Base-by-base conservation (phyloP, 2,888 invertebrate genomes). In the Megalurothrips usitatus region DNA sequence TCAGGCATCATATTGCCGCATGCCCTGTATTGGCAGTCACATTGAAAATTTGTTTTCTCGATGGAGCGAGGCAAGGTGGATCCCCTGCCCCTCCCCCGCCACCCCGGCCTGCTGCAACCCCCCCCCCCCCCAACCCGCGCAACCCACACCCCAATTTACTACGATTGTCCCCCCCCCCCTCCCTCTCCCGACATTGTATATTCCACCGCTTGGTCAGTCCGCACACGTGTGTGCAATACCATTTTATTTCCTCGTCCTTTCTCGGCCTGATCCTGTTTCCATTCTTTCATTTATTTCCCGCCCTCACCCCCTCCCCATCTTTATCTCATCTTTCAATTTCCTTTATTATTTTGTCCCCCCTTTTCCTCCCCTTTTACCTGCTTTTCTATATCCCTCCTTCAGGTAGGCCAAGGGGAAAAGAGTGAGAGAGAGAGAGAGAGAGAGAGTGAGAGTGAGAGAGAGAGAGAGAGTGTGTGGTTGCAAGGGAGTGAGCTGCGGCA, bases 191-290 rank as follows among this genome's bases (percentile, higher is more conserved):
- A 43, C 34, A 52, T 19, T 58, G 58, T 58, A 58, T 58, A 58
- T 58, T 58, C 58, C 19, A 19, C 58, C 58, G 58, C 58, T 58
- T 58, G 58, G 58, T 58, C 58, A 58, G 58, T 58, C 58, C 58
- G 19, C 58, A 58, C 58, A 58, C 58, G 58, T 58, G 58, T 58
- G 58, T 58, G 58, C 58, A 19, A 19, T 58, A 14, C 58, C 17
- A 58, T 58, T 58, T 58, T 58, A 58, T 19, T 58, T 6, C 58
- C 19, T 58, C 19, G 58, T 58, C 58, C 58, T 17, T 6, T 75
- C 8, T 19, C 10, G n/a, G n/a, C 10, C 52, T 52, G 12, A 52
- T 52, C 14, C 52, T 52, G 12, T 52, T 19, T 52, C 52, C 19
- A 12, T 52, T 52, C 52, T 52, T 19, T 12, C 52, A 12, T 52